Base-by-base conservation (phyloP, 2,113 vertebrate species). In the Pipra filicauda region DNA sequence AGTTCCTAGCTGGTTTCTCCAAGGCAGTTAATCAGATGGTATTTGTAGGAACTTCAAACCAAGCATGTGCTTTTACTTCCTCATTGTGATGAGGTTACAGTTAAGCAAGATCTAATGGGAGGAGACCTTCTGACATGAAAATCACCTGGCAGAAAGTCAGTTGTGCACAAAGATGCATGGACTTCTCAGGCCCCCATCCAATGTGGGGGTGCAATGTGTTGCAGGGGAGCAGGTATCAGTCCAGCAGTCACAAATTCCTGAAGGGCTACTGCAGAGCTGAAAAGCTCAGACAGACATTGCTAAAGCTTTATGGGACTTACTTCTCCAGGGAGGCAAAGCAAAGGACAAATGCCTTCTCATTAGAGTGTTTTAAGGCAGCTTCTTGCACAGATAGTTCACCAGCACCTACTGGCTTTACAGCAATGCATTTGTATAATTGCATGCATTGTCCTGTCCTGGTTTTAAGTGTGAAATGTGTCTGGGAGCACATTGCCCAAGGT, bases 1-100 rank as follows among this genome's bases (percentile, higher is more conserved):
- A 35, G 74, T 28, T 55, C 78, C 71, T 13, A 73, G 78, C 51
- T 5, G 2, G 71, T 88, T 91, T 83, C 89, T 88, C 67, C 30
- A 33, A 43, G 54, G 77, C 37, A 54, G 31, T 33, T 91, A 88
- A 95, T 91, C 91, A 91, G 11, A 74, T 20, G n/a, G 30, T 46
- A 24, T n/a, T 27, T 67, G 67, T 8, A 86, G 78, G 69, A 90
- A 71, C 88, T 93, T 59, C 85, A 88, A 77, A 77, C 79, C 76
- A 48, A 91, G 51, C 82, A 80, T 33, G 46, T 80, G 71, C 41
- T 94, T 70, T 64, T 93, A 24, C 82, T 95, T 96, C 89, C 93
- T 93, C 69, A 5, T 82, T 30, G 18, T 37, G 78, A 77, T 64
- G 78, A 66, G 66, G 39, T 69, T 37, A 41, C 70, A 82, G 82